A percentile compares a stretch with the other conserved stretches of the same genome.
Evolutionary conservation across 2,888 invertebrate species (phyloP).

Genomic region (Eutolmus rufibarbis): DNA sequence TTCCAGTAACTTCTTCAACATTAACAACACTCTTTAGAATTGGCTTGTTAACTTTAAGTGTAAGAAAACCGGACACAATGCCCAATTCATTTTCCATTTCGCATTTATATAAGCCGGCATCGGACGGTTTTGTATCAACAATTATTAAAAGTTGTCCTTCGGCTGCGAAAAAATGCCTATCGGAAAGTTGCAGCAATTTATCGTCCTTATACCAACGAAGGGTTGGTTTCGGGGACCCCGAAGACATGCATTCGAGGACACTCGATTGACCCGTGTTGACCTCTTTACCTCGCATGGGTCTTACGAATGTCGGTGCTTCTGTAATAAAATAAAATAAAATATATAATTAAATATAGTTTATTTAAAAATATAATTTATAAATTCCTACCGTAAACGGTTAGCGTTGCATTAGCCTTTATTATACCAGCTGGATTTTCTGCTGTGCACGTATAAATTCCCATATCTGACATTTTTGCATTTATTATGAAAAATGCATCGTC

Average conservation of each 20-base stretch:
- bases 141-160: slow-evolving; percentile 89
- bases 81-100: slow-evolving; percentile 87
- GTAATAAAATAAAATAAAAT: neutral
- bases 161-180: slow-evolving; percentile 85
- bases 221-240: slow-evolving; percentile 83
- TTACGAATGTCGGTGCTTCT: slow-evolving; percentile 87
- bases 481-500: slow-evolving; percentile 93
- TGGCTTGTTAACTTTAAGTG: slow-evolving; percentile 66
- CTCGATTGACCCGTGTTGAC: slow-evolving; percentile 82
- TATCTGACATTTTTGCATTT: slow-evolving; percentile 87
- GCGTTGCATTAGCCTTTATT: slow-evolving; percentile 84
- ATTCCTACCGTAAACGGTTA: slow-evolving; percentile 70
- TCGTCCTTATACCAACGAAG: slow-evolving; percentile 88
- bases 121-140: slow-evolving; percentile 76
- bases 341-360: no score
- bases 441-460: slow-evolving; percentile 92
- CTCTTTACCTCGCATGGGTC: slow-evolving; percentile 85
- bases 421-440: slow-evolving; percentile 90
- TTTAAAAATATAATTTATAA: neutral
- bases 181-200: slow-evolving; percentile 73
- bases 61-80: slow-evolving; percentile 74
- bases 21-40: slow-evolving; percentile 60
- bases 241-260: slow-evolving; percentile 87
- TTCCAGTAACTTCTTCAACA: slow-evolving; percentile 82
- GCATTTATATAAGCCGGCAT: slow-evolving; percentile 89